Conservation (phyloP, 1,140 invertebrate genomes). For the Spodoptera litura region DNA sequence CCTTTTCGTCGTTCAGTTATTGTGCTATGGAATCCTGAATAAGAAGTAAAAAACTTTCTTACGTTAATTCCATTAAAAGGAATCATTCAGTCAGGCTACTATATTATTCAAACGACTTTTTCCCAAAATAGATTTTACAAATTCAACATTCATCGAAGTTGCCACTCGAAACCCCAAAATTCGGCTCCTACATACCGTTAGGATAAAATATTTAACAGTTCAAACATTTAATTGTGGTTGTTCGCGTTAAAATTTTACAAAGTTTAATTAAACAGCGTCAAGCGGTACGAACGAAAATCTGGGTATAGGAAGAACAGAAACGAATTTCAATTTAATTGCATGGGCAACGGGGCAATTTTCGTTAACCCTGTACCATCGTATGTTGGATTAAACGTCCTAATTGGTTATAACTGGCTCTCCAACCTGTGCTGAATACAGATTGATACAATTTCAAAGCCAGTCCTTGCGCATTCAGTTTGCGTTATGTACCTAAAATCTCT, state of each 20-base stretch:
- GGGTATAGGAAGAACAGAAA: conserved; percentile 51
- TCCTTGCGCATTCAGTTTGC: conserved; percentile 1
- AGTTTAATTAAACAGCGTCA: conserved; percentile 53
- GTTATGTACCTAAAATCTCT: background rate
- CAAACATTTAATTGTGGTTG: conserved; percentile 49
- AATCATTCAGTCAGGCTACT: too few species aligned
- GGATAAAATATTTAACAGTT: conserved; percentile 47
- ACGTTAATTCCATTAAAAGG: too few species aligned
- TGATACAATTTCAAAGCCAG: conserved; percentile 1
- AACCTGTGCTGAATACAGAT: conserved; percentile 14
- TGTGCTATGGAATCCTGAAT: too few species aligned
- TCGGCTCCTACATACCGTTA: conserved; percentile 13
- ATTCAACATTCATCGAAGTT: conserved; percentile 3
- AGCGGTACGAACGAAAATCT: conserved; percentile 39
- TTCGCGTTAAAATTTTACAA: conserved; percentile 47
- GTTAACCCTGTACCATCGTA: background rate
- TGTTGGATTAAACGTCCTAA: conserved; percentile 39
- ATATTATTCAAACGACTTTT: background rate
- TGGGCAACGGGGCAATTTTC: conserved; percentile 43
- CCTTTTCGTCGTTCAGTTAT: background rate
- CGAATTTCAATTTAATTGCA: conserved; percentile 58
- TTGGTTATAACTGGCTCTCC: conserved; percentile 22
- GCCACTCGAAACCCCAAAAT: background rate
- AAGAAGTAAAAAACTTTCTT: too few species aligned
- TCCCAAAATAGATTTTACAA: background rate